Evolutionary conservation across 2,113 vertebrate genomes (phyloP), one percentile per base, ranked within the genome.

Genomic region (Elanus axillaris): DNA sequence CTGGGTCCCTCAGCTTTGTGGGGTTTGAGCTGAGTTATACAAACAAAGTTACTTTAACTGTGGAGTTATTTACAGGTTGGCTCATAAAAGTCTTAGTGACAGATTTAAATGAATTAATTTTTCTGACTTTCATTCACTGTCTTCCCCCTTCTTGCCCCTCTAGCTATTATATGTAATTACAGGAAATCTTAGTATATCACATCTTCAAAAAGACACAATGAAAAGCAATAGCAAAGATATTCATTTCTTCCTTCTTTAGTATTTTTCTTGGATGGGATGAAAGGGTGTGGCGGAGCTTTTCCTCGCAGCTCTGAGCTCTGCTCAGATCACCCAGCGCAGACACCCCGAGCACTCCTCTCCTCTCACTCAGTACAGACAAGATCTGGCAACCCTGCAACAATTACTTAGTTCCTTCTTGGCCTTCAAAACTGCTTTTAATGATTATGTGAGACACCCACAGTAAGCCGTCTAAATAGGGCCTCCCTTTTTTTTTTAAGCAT

Each of bases 151-250:
- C 50, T 80, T 90, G 62, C 66, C 94, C 94, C 91, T 91, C 87
- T 11, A 93, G 94, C 97, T 77, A 88, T 97, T 90, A 48, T 78
- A 13, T 59, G 94, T 95, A 95, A 96, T 97, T 95, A 93, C 96
- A 97, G 95, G 95, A 97, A 97, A 93, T 55, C 91, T 95, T 68
- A 53, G 7, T 45, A n/a, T 73, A 86, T 95, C 90, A 68, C 87
- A 93, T 96, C 95, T 97, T 95, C 96, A 97, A 91, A 96, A 87
- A 81, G 94, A 59, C 89, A 69, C 84, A 93, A 23, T n/a, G 94
- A 72, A 95, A 94, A 90, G 94, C 93, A 83, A 86, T 3, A 80
- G 93, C 40, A 13, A 21, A 88, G 91, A 55, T 17, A 88, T 56
- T 76, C 76, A 68, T 85, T 93, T 92, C 87, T 95, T 5, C 79